phyloP scores from a whole-genome alignment of 2,888 invertebrate genomes.

The Lasioglossum leucozonium region DNA sequence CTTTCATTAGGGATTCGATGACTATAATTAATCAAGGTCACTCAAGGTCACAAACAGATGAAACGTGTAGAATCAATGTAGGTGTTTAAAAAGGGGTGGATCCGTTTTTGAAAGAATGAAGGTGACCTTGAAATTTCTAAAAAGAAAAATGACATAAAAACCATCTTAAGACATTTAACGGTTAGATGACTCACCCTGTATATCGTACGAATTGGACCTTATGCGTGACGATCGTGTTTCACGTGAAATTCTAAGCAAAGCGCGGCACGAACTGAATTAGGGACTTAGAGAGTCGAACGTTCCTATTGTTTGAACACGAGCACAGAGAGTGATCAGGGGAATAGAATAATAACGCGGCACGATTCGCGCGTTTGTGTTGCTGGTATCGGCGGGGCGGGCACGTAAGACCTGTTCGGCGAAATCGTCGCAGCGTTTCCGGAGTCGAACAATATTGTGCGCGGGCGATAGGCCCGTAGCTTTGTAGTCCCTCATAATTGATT shows the following conservation, averaged over 20 bases:
- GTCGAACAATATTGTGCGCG: constrained; percentile 35
- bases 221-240: background rate
- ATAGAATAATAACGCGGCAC: constrained; percentile 8
- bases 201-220: background rate
- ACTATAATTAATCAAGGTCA: no score
- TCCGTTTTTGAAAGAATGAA: no score
- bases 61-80: no score
- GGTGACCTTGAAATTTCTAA: no score
- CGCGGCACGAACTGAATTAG: background rate
- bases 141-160: no score
- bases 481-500: constrained; percentile 64
- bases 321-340: constrained; percentile 14
- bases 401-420: constrained; percentile 40
- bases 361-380: constrained; percentile 9
- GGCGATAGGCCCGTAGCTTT: constrained; percentile 43
- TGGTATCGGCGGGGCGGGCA: constrained; percentile 27
- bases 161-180: no score
- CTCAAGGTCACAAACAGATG: no score
- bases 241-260: background rate
- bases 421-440: constrained; percentile 46
- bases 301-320: constrained; percentile 2
- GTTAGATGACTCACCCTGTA: no score
- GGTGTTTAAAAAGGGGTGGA: no score
- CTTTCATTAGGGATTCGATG: no score
- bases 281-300: background rate